Base-by-base conservation (phyloP, 2,888 invertebrate genomes). In the Noctua comes region DNA sequence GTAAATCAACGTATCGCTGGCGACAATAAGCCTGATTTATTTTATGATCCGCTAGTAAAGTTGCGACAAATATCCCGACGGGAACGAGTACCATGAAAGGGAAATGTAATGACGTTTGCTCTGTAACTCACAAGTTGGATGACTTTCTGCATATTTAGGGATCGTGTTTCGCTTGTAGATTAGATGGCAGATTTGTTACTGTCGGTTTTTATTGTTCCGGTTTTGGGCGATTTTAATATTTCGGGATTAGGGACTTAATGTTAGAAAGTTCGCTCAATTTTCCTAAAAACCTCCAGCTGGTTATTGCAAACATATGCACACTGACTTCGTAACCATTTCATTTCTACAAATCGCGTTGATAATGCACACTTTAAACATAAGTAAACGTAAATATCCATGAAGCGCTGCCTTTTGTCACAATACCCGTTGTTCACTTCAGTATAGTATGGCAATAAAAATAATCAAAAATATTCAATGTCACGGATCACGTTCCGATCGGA, bases 1-100 rank as follows among this genome's bases (percentile, higher is more conserved):
- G 54, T 81, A 88, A 78, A 79, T 88, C 71, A 76, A 48, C 48
- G 77, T 77, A 77, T 82, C 64, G 66, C 76, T 76, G 88, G 84
- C 87, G 83, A 84, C 86, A 82, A 81, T 77, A 85, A 75, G 71
- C 51, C 76, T 87, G 87, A 82, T 87, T 86, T 82, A 83, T 88
- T 83, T 87, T 84, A 88, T 84, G 81, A 68, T 71, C 68, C 40
- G 48, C 66, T 48, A 78, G 77, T 81, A 73, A 79, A 88, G 68
- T 84, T 65, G 73, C 69, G 77, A 78, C 81, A 79, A 88, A 86
- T 81, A 83, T 59, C 27, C 68, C 64, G 31, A 69, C 73, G 68
- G 59, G 68, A 72, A 65, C 54, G 43, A 76, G 72, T 36, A 65
- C 73, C 40, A 78, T 87, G 88, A 73, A 76, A 85, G 73, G 64